Base-by-base conservation (phyloP, 1,140 invertebrate species). In the Trachelipus rathkii region DNA sequence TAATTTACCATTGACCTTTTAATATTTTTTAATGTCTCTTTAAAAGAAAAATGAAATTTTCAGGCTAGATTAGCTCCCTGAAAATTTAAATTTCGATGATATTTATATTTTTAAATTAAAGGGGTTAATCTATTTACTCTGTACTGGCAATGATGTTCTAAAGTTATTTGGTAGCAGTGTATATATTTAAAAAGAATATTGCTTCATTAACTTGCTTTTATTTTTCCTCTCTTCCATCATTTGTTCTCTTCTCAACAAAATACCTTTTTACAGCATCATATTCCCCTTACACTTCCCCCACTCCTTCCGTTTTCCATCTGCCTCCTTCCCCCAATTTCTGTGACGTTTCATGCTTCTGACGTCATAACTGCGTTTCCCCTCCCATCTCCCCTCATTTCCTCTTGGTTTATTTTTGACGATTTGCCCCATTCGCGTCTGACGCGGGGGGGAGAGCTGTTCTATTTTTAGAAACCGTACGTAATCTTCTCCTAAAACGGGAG, bases 381-480 rank as follows among this genome's bases (percentile, higher is more conserved):
- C 13, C 66, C 0, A 10, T 15, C 15, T 68, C 66, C 24, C 66
- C 13, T 24, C 60, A n/a, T 23, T 67, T 67, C 23, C 11, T 71
- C 69, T 15, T 33, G 69, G 43, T 15, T 71, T 44, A 71, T 71
- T 71, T 24, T 44, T 15, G 10, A 44, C 69, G 15, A 33, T 23
- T 71, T 33, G 33, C 43, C 19, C 24, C 15, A 9, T 71, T 44
- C 23, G 11, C 50, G 19, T 60, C 11, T 19, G 11, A 13, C 50
- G 50, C 50, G 1, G 50, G 11, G 50, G 50, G 50, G 50, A 19
- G 19, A 19, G 50, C 50, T 15, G 19, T 13, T 13, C 50, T 60
- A 60, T 60, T 60, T 60, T 60, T 60, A 60, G 50, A 60, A 15
- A 19, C 19, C 50, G 50, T 19, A 60, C 50, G 50, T 60, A 60